Base-by-base conservation (phyloP, 1,140 invertebrate genomes). In the Procambarus clarkii region DNA sequence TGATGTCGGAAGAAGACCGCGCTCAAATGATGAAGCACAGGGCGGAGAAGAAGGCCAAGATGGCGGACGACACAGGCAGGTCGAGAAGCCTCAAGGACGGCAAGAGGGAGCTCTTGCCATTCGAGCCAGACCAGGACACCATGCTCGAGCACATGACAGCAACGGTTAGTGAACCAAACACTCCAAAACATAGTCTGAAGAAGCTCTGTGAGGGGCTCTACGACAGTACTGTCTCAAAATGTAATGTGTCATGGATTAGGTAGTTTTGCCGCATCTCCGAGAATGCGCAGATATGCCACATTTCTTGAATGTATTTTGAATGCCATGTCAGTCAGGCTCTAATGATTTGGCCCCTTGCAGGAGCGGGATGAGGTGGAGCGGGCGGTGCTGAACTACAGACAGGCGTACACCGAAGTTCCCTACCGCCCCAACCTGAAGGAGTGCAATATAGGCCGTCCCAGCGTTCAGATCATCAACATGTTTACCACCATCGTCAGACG, bases 1-100 rank as follows among this genome's bases (percentile, higher is more conserved):
- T 90, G 0, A 90, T 90, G 88, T 90, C 88, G 5, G 88, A 90
- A 69, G 88, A 90, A 81, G 88, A 84, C 48, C 64, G 88, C 18
- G 69, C 69, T 24, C 88, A 84, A 34, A 74, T 83, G 88, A 90
- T 90, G 88, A 83, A 78, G 50, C 88, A 90, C 18, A 60, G 81
- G 7, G 88, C 80, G 0, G 80, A 90, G 71, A 83, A 80, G 71
- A 90, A 48, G 34, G 80, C 88, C 46, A 90, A 78, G 69, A 58
- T 46, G 3, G 45, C 44, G 2, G 64, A 58, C 7, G 88, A 84
- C 2, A 21, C 48, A 9, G 13, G 5, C 21, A 90, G 80, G 71
- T 34, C 34, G 34, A 78, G 80, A 48, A 50, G 15, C 0, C 48
- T 84, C 1, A 90, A 90, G 69, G 71, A 50, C 8, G 64, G 71